A percentile compares a stretch with the other conserved stretches of the same genome.
Conservation (phyloP, 2,797 vertebrate genomes). For the Malacoraja senta region DNA sequence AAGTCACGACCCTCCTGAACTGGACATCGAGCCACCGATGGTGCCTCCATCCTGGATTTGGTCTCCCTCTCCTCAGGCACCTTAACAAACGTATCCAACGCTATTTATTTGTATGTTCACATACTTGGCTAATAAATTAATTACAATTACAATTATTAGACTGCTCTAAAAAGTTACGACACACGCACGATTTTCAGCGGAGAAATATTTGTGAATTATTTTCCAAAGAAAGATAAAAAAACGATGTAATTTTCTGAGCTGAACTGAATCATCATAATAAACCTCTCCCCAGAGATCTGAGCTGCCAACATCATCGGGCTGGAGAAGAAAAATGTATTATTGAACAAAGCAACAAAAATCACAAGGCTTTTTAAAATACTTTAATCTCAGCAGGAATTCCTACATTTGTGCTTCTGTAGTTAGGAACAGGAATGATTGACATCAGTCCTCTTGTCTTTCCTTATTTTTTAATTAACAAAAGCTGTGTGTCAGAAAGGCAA, state of each 20-base stretch:
- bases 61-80: too few species aligned
- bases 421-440: neutral
- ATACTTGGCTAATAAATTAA: too few species aligned
- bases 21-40: neutral
- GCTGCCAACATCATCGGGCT: neutral
- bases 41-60: neutral
- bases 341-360: neutral
- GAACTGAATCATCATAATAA: neutral
- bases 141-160: constrained; percentile 24
- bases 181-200: neutral
- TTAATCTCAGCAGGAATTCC: neutral
- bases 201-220: neutral
- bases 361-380: constrained; percentile 7
- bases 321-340: neutral
- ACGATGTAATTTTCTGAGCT: neutral
- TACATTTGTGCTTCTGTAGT: neutral
- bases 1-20: neutral
- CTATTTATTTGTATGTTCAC: too few species aligned
- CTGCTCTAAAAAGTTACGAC: constrained; percentile 38
- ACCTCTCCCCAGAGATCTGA: constrained; percentile 35
- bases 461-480: constrained; percentile 6
- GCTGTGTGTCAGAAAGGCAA: neutral
- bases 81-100: too few species aligned
- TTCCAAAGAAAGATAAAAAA: neutral
- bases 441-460: neutral